Conservation (phyloP, 2,888 invertebrate species). For the Helobdella robusta region DNA sequence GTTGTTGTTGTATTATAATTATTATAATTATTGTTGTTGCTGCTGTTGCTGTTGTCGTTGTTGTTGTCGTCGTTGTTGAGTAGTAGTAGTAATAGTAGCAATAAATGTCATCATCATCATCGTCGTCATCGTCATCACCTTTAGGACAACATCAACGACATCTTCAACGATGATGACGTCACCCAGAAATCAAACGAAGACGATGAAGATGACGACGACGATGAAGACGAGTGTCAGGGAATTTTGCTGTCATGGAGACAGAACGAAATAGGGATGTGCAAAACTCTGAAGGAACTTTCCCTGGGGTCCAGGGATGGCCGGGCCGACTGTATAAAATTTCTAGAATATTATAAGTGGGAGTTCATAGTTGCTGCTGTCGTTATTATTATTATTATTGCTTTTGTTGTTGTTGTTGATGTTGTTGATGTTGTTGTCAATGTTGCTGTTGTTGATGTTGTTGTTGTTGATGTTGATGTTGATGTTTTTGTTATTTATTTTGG, state of each 20-base stretch:
- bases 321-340: constrained; percentile 63
- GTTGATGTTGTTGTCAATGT: too few relatives aligned
- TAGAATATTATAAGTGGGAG: constrained; percentile 81
- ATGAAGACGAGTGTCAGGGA: not conserved
- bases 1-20: too few relatives aligned
- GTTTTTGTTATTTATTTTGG: not conserved
- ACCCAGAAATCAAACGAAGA: not conserved
- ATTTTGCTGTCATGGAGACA: constrained; percentile 69
- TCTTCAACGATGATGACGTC: not conserved
- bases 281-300: constrained; percentile 71
- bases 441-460: not conserved
- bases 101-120: too few relatives aligned
- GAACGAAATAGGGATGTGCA: constrained; percentile 53
- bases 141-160: too few relatives aligned
- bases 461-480: not conserved
- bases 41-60: too few relatives aligned
- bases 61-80: too few relatives aligned
- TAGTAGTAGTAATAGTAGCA: too few relatives aligned
- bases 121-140: too few relatives aligned
- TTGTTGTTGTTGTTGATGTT: too few relatives aligned
- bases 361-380: too few relatives aligned
- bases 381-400: not conserved
- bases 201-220: not conserved
- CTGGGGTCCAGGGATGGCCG: constrained; percentile 52
- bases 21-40: too few relatives aligned